These are phyloP conservation scores for Hylomyscus alleni DNA, from an alignment of 2,797 vertebrate species.

Conservation along the genomic window DNA sequence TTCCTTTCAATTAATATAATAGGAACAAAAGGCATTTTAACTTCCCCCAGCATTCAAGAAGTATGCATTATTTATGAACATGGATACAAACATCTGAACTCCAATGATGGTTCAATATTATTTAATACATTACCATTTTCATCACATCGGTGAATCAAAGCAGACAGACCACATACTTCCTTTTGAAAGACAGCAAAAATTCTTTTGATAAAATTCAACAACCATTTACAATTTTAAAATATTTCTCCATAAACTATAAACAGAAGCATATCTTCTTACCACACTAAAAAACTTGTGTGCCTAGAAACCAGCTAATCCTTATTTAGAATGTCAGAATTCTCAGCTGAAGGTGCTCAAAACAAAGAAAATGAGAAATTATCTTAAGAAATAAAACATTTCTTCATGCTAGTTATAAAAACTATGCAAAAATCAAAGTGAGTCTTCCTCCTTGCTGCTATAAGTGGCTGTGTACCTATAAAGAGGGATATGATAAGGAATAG, in stretches of 20 bases:
- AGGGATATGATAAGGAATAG: background rate
- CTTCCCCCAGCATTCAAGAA: constrained; percentile 6
- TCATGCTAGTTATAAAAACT: background rate
- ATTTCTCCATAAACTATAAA: constrained; percentile 25
- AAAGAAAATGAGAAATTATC: background rate
- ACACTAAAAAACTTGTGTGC: background rate
- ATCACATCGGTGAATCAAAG: constrained; percentile 50
- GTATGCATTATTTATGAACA: constrained; percentile 42
- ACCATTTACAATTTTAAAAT: constrained; percentile 29
- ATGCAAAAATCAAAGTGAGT: background rate
- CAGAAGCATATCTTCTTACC: background rate
- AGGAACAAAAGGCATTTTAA: constrained; percentile 28
- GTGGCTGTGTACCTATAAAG: background rate
- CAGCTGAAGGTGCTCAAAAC: constrained; percentile 1
- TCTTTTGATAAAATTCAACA: constrained; percentile 37
- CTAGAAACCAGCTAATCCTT: background rate
- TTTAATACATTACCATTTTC: constrained; percentile 46
- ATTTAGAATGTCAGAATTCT: background rate
- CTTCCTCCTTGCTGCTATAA: background rate
- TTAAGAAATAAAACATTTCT: background rate
- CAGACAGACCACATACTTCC: background rate
- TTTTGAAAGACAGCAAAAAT: constrained; percentile 45
- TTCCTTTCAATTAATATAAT: background rate
- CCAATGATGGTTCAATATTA: background rate
- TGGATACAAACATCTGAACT: background rate